Base-by-base conservation (phyloP, 30 jellyfish, hydroid and myxozoan genomes). In the Mastigias papua region DNA sequence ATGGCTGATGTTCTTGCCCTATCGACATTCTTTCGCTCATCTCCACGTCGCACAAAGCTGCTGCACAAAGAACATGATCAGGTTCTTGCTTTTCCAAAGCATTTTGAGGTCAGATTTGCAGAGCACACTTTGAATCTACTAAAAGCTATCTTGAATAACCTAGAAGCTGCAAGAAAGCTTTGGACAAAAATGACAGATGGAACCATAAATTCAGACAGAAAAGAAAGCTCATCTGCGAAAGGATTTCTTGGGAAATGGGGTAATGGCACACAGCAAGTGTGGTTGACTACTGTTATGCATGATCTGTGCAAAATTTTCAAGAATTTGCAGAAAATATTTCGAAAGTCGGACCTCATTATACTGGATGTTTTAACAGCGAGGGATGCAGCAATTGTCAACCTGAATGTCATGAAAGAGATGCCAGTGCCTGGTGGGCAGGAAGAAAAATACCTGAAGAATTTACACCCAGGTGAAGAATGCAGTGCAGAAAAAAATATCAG, bases 141-240 rank as follows among this genome's bases (percentile, higher is more conserved):
- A 42, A 76, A 76, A n/a, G 87, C 87, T 37, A 50, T 29, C 48
- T 50, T 76, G 27, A 26, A 57, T 30, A 76, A 76, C 60, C 49
- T 76, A 37, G 87, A 76, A 16, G 87, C 87, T 76, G 32, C 87
- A 22, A 76, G 77, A 33, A 33, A 76, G 2, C 26, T 76, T 30
- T 76, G 87, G 82, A 4, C 66, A 33, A 71, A 71, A 32, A 71
- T 71, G 66, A 7, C 29, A 15, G 66, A 35, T 71, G 66, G 66
- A 32, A 71, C 65, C 19, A 33, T 71, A 31, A 25, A 63, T 31
- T 63, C 82, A 4, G 82, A 71, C 64, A 71, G 66, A 31, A 5
- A 31, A 4, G 82, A 71, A 71, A 32, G 32, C 19, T 6, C 31
- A n/a, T 29, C 6, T 9, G 82, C 60, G 8, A 16, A 8, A 6